These are phyloP conservation scores for Hyperopisus bebe DNA, from an alignment of 2,113 vertebrate species.

Conservation along the genomic window DNA sequence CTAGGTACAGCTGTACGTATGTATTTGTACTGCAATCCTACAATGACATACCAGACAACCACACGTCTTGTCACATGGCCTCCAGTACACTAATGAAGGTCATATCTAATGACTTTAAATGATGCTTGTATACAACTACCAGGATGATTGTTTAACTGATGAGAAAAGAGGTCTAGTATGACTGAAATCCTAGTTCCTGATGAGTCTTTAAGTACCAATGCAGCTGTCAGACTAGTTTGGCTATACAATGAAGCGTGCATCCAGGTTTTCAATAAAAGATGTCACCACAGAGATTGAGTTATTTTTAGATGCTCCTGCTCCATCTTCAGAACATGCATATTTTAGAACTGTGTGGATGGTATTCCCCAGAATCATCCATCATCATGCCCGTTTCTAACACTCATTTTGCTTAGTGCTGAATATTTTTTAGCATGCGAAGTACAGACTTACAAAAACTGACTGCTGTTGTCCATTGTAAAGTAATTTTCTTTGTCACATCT, in stretches of 20 bases:
- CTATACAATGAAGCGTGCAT: background rate
- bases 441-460: background rate
- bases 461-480: background rate
- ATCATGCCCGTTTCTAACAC: background rate
- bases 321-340: constrained; percentile 22
- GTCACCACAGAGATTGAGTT: constrained; percentile 5
- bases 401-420: background rate
- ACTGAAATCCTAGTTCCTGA: background rate
- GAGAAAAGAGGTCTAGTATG: background rate
- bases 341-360: constrained; percentile 18
- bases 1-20: background rate
- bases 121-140: background rate
- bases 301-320: constrained; percentile 25
- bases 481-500: background rate
- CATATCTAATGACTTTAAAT: background rate
- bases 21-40: background rate
- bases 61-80: background rate
- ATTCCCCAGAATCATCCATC: background rate
- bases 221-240: background rate
- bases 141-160: background rate
- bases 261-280: background rate
- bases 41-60: background rate
- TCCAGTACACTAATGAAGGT: background rate
- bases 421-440: background rate
- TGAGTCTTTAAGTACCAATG: background rate